These are phyloP conservation scores for Acanthosepion esculentum DNA, from an alignment of 2,888 invertebrate species.

Conservation along the genomic window DNA sequence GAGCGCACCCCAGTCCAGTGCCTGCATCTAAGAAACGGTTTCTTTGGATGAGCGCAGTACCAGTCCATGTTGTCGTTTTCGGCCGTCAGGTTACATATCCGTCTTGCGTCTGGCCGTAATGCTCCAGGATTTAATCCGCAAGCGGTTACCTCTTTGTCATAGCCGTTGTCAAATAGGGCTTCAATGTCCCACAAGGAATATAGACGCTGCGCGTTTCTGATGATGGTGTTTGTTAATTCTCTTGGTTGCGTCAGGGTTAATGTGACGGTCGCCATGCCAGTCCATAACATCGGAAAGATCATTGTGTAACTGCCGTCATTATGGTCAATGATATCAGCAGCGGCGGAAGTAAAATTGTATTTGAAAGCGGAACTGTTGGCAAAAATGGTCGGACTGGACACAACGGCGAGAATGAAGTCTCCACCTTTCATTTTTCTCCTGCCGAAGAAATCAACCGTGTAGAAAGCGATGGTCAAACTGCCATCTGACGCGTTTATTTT, in stretches of 20 bases:
- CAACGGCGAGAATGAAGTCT: neutral
- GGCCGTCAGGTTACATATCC: neutral
- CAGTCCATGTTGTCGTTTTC: neutral
- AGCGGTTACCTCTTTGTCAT: neutral
- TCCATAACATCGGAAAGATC: neutral
- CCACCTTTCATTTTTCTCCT: neutral
- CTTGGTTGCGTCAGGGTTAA: neutral
- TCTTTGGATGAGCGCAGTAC: neutral
- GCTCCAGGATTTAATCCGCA: neutral
- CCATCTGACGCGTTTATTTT: no score
- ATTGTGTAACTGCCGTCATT: neutral
- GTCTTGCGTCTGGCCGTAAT: neutral
- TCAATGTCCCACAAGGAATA: neutral
- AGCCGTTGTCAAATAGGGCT: neutral
- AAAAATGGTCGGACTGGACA: neutral
- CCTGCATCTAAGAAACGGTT: neutral
- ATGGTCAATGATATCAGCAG: neutral
- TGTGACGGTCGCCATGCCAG: neutral
- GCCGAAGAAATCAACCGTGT: neutral
- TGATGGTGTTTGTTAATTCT: neutral
- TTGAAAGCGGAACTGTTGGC: neutral
- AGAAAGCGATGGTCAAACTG: neutral
- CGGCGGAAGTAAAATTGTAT: neutral
- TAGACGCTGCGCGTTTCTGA: neutral
- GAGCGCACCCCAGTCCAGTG: neutral